Base-by-base conservation (phyloP, 2,797 vertebrate species). In the Phyllotis vaccarum region DNA sequence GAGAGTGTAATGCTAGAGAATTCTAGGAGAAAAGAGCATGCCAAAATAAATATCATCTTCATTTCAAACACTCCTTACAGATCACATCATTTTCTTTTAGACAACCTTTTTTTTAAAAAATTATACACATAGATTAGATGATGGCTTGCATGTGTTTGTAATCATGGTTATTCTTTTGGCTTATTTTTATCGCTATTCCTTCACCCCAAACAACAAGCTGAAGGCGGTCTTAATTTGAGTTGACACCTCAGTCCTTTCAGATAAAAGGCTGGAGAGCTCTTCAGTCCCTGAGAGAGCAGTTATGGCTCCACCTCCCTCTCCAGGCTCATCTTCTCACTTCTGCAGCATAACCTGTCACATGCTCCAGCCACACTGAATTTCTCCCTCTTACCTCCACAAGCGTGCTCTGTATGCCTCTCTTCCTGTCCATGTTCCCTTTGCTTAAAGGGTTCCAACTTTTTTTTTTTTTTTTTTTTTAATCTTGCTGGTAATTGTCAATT, bases 51-150 rank as follows among this genome's bases (percentile, higher is more conserved):
- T 70, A 86, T 13, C 1, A 8, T 66, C 95, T 95, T 93, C 52
- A 72, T 88, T 24, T 88, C 31, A 34, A 70, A 82, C 29, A 66
- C 70, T 49, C 17, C 10, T 60, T 64, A 64, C 37, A 90, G 58
- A 58, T 90, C 17, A 43, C 43, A 70, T 49, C 40, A 40, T 76
- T 72, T 95, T 93, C 40, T 85, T 92, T 74, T 54, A 81, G 52
- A 19, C 60, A 86, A 64, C 24, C 16, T 1, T 40, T 4, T 72
- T 29, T 68, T 43, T 56, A n/a, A n/a, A n/a, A n/a, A n/a, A n/a
- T n/a, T n/a, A n/a, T 60, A 79, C 11, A 43, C 5, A 43, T 1
- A 43, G 24, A 14, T 54, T 1, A 46, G 14, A 16, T 54, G 70
- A 49, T 52, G 43, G 79, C n/a, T 92, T 76, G 14, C 40, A 72